Base-by-base conservation (phyloP, 92 coral and sea anemone species). In the Actinernus sp. region DNA sequence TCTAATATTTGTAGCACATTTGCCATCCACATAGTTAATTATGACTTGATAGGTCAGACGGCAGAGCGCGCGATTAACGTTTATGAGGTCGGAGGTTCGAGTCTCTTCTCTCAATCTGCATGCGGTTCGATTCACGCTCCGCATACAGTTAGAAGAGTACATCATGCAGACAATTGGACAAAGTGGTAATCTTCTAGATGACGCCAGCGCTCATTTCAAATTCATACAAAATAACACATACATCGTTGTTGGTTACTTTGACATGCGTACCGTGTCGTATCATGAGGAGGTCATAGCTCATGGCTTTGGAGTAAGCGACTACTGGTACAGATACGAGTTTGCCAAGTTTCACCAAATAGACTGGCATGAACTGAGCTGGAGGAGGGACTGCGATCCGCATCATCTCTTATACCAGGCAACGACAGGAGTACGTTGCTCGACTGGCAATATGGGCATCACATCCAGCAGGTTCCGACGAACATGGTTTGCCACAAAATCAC, bases 271-370 rank as follows among this genome's bases (percentile, higher is more conserved):
- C 41, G 41, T 36, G 14, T 14, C 41, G 8, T 36, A 36, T 36
- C 41, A 36, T 36, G 41, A 36, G 8, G 14, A 36, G 14, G 41
- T 36, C 14, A 14, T 36, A 14, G 14, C 7, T 7, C 41, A 7
- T 36, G 41, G 7, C 8, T 36, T 36, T 36, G 41, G 41, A 36
- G 41, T 36, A 7, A 36, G 41, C 14, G 41, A 36, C 14, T 63
- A 63, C 11, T 63, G 71, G 58, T 63, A 63, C 71, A 16, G 58
- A 0, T 63, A 63, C n/a, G 71, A 46, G 23, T 46, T 63, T 63
- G 71, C 59, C 26, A 68, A 68, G 43, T 71, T 57, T 10, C n/a
- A 49, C 57, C 1, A 32, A 58, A 11, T 68, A 71, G 38, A 71
- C 31, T 18, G 31, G 41, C 7, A 36, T 7, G 14, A 14, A 36